Percentiles rank a stretch among this genome's conserved stretches.
These are phyloP conservation scores for Heliconius aoede DNA, from an alignment of 2,888 invertebrate genomes.

Conservation along the genomic window DNA sequence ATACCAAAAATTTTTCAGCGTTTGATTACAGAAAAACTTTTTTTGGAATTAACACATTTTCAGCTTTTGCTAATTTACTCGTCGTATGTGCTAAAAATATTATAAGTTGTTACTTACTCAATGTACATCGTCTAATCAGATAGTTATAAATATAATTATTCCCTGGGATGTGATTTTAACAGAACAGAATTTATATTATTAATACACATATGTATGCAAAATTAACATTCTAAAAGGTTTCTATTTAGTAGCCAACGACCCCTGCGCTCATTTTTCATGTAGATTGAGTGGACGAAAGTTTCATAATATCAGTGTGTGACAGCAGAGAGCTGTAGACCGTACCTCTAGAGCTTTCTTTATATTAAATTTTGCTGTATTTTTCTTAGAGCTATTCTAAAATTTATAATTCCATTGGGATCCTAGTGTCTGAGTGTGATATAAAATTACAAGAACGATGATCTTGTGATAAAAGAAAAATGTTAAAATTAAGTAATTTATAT, in stretches of 20 bases:
- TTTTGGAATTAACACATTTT: too few species aligned
- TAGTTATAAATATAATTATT: neutral
- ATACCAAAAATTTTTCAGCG: too few species aligned
- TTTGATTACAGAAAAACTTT: too few species aligned
- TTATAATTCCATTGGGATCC: slow-evolving; percentile 25
- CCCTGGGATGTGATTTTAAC: neutral
- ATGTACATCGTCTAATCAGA: too few species aligned
- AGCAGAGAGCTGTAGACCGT: slow-evolving; percentile 61
- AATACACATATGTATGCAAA: slow-evolving; percentile 72
- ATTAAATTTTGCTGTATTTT: slow-evolving; percentile 72
- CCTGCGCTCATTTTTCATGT: slow-evolving; percentile 82
- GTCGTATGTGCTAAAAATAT: too few species aligned
- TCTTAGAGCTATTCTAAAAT: slow-evolving; percentile 48
- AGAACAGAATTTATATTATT: neutral
- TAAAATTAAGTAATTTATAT: too few species aligned
- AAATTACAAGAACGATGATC: slow-evolving; percentile 15
- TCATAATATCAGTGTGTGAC: slow-evolving; percentile 78
- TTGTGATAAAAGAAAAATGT: too few species aligned
- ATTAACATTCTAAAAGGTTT: slow-evolving; percentile 81
- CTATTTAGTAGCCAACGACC: slow-evolving; percentile 78
- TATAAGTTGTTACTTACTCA: too few species aligned
- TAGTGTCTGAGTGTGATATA: slow-evolving; percentile 24
- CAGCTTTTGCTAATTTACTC: too few species aligned
- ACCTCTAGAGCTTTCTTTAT: slow-evolving; percentile 64
- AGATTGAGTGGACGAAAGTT: slow-evolving; percentile 81